phyloP scores from a whole-genome alignment of 2,797 vertebrate genomes.

The Thripadectes ignobilis region DNA sequence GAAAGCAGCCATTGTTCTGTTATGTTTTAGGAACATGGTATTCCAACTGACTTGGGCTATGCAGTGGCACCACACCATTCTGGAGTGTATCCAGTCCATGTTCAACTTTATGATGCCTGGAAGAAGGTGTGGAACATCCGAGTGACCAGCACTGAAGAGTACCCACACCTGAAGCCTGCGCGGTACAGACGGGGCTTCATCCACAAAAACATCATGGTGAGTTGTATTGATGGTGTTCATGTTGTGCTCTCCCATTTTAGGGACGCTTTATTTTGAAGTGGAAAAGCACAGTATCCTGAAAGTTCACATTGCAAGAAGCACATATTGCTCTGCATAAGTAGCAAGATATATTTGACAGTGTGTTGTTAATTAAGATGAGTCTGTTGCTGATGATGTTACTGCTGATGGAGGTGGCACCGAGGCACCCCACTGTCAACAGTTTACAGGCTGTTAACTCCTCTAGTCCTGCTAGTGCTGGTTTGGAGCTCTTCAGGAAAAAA shows the following conservation, averaged over 20 bases:
- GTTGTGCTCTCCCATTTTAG: neutral
- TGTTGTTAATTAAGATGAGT: conserved; percentile 27
- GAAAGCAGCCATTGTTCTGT: neutral
- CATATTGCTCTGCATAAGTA: neutral
- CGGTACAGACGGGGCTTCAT: conserved; percentile 79
- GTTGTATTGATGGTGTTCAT: conserved; percentile 1
- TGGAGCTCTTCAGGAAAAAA: neutral
- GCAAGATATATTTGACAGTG: neutral
- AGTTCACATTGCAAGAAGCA: neutral
- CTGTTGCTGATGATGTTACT: conserved; percentile 22
- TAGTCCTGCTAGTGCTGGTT: neutral
- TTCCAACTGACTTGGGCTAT: conserved; percentile 87
- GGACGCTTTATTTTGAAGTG: neutral
- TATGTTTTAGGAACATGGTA: conserved; percentile 77
- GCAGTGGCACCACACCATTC: conserved; percentile 97
- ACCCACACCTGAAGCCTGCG: conserved; percentile 82
- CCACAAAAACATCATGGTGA: conserved; percentile 83
- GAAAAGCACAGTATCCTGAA: neutral
- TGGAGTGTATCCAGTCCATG: conserved; percentile 83
- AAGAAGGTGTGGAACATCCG: conserved; percentile 82
- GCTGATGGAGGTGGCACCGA: neutral
- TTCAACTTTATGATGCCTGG: conserved; percentile 83
- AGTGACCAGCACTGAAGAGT: conserved; percentile 84
- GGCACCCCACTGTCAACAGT: neutral
- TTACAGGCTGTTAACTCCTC: neutral